A percentile compares a stretch with the other conserved stretches of the same genome.
These are phyloP conservation scores for Aix galericulata DNA, from an alignment of 2,113 vertebrate species.

Conservation along the genomic window DNA sequence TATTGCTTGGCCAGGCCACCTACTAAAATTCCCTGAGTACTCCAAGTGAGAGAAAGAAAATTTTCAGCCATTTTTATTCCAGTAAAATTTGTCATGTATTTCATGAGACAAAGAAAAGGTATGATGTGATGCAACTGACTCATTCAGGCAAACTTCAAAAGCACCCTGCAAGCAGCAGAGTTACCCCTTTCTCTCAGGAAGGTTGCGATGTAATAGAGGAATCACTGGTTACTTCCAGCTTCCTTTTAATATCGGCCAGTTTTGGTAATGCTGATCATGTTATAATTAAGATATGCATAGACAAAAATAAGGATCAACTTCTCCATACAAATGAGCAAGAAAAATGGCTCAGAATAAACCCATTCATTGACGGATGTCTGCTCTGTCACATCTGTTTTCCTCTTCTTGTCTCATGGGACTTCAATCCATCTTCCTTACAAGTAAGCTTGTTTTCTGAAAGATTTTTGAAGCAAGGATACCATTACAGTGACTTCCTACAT, in stretches of 20 bases:
- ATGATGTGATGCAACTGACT: neutral
- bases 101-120: neutral
- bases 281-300: neutral
- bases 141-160: neutral
- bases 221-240: neutral
- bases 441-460: neutral
- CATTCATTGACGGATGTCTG: neutral
- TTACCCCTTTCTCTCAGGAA: neutral
- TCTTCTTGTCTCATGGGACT: neutral
- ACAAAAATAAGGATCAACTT: neutral
- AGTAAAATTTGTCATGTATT: neutral
- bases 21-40: neutral
- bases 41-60: neutral
- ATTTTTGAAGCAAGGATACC: neutral
- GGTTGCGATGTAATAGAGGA: neutral
- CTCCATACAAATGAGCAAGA: neutral
- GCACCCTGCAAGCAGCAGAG: neutral
- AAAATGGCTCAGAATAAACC: neutral
- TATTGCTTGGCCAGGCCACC: neutral
- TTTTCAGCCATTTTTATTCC: neutral
- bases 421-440: neutral
- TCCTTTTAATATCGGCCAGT: neutral
- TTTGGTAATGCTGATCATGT: neutral
- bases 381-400: neutral
- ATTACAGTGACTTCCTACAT: neutral